Evolutionary conservation across 2,113 vertebrate species (phyloP).

Genomic region (Gadus macrocephalus): DNA sequence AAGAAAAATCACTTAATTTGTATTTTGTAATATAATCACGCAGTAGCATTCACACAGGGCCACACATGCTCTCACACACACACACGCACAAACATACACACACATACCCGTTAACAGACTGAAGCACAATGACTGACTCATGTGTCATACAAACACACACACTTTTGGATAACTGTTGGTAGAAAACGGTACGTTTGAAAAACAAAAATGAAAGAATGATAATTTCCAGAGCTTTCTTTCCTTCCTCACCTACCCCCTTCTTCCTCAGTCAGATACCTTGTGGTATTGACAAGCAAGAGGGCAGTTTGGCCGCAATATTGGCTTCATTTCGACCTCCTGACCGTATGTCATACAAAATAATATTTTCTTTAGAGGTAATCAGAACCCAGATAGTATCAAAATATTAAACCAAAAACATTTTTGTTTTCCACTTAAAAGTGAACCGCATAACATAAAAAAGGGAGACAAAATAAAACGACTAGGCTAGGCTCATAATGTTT

Average conservation of each 20-base stretch:
- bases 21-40: slow-evolving; percentile 28
- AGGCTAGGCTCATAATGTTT: background rate
- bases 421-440: slow-evolving; percentile 34
- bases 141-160: slow-evolving; percentile 4
- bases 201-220: slow-evolving; percentile 27
- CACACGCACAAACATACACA: background rate
- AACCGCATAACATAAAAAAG: slow-evolving; percentile 14
- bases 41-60: slow-evolving; percentile 43
- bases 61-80: slow-evolving; percentile 17
- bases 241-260: slow-evolving; percentile 26
- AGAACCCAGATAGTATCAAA: slow-evolving; percentile 67
- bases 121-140: background rate
- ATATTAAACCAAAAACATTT: slow-evolving; percentile 45
- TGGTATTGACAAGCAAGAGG: slow-evolving; percentile 58
- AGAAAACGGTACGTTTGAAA: slow-evolving; percentile 59
- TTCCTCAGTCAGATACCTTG: slow-evolving; percentile 27
- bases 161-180: slow-evolving; percentile 52
- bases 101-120: background rate
- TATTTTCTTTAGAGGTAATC: slow-evolving; percentile 50
- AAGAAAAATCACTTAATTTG: slow-evolving; percentile 46
- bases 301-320: slow-evolving; percentile 61
- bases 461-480: background rate
- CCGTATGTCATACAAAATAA: slow-evolving; percentile 60
- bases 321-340: slow-evolving; percentile 32
- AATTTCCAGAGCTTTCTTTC: slow-evolving; percentile 28